phyloP scores from a whole-genome alignment of 2,888 invertebrate genomes.

The Hirudinaria manillensis region DNA sequence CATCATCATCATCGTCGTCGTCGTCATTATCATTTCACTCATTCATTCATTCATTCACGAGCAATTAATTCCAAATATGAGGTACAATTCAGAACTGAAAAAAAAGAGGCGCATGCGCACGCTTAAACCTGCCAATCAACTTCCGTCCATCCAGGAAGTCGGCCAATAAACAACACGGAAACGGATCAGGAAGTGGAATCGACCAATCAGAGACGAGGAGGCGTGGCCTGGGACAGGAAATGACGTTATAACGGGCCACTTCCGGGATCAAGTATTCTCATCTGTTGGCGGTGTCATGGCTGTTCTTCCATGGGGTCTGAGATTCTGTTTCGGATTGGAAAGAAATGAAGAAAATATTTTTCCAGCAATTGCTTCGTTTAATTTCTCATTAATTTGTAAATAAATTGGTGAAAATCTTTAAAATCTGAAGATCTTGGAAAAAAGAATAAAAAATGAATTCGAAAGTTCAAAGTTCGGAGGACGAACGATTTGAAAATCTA shows the following conservation, averaged over 20 bases:
- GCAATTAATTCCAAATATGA: background rate
- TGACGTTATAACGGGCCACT: slow-evolving; percentile 10
- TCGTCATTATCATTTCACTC: background rate
- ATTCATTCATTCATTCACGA: background rate
- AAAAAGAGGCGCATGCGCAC: background rate
- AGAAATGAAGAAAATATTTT: too few relatives aligned
- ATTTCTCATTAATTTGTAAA: too few relatives aligned
- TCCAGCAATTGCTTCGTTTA: too few relatives aligned
- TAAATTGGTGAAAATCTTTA: too few relatives aligned
- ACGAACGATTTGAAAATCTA: too few relatives aligned
- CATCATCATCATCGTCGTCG: background rate
- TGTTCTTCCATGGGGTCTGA: background rate
- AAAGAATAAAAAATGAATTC: too few relatives aligned
- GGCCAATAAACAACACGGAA: slow-evolving; percentile 12
- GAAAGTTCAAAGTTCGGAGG: too few relatives aligned
- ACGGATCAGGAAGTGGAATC: background rate
- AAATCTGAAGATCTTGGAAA: too few relatives aligned
- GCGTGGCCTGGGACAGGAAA: background rate
- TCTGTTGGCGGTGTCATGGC: background rate
- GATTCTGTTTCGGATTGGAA: background rate
- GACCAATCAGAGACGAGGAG: background rate
- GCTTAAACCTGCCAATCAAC: background rate
- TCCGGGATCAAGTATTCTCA: slow-evolving; percentile 5
- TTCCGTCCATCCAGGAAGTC: background rate
- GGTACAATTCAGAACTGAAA: background rate